Conservation (phyloP, 2,113 vertebrate genomes). For the Lycaon pictus region DNA sequence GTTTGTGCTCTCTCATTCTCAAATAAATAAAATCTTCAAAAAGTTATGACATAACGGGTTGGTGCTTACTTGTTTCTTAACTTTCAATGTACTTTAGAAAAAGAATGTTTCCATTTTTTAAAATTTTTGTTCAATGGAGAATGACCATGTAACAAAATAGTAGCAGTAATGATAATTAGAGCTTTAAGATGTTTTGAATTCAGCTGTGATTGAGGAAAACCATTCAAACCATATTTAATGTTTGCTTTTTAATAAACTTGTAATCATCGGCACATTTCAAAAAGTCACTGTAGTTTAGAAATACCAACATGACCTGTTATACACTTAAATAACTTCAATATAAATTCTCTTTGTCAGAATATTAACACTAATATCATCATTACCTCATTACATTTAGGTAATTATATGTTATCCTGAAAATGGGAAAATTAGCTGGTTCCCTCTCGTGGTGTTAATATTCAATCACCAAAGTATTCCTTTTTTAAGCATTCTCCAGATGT, state of each 20-base stretch:
- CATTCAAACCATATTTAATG: neutral
- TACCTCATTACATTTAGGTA: neutral
- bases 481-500: neutral
- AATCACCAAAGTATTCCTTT: neutral
- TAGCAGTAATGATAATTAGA: neutral
- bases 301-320: neutral
- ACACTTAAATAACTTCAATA: neutral
- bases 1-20: neutral
- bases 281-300: neutral
- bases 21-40: neutral
- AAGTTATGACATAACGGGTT: neutral
- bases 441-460: neutral
- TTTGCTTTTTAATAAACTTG: neutral
- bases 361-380: neutral
- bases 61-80: conserved; percentile 5
- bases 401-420: neutral
- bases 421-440: neutral
- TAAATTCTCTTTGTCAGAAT: neutral
- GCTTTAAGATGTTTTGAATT: neutral
- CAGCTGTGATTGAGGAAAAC: neutral
- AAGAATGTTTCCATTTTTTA: neutral
- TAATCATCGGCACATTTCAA: neutral
- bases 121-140: neutral
- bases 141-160: neutral
- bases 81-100: neutral